A percentile compares a stretch with the other conserved stretches of the same genome.
Conservation (phyloP, 2,888 invertebrate genomes). For the Eristalis tenax region DNA sequence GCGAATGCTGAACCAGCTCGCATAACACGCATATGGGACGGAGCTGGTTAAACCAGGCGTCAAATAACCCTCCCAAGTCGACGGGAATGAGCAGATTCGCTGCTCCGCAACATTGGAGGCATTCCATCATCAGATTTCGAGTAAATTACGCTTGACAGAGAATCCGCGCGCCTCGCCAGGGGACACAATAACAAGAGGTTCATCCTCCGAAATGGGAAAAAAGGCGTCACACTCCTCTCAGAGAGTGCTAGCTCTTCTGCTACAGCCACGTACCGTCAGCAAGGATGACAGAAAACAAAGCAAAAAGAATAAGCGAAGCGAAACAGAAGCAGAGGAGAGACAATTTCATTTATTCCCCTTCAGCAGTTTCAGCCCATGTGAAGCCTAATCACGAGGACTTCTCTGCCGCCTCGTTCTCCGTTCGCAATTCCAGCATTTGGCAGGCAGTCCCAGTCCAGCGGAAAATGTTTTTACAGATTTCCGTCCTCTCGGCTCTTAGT, state of each 20-base stretch:
- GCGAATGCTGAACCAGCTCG: conserved; percentile 29
- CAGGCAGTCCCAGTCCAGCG: conserved; percentile 21
- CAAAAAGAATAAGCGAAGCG: background rate
- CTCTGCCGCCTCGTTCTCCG: background rate
- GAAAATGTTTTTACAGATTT: conserved; percentile 40
- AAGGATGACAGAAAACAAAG: conserved; percentile 4
- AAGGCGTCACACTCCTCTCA: background rate
- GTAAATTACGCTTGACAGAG: conserved; percentile 66
- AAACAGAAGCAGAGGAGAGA: conserved; percentile 38
- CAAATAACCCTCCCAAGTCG: conserved; percentile 36
- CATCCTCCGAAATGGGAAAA: conserved; percentile 38
- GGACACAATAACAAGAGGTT: conserved; percentile 57
- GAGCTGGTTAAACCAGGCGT: conserved; percentile 49
- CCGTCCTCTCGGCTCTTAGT: conserved; percentile 21
- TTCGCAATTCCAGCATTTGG: background rate
- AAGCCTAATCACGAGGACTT: conserved; percentile 54
- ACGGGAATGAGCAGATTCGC: conserved; percentile 3
- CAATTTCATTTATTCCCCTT: conserved; percentile 70
- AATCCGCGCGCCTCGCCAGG: conserved; percentile 46
- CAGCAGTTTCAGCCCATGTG: conserved; percentile 60
- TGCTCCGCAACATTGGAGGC: conserved; percentile 26
- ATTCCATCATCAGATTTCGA: conserved; percentile 64
- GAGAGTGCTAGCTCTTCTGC: no score
- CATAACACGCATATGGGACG: conserved; percentile 48
- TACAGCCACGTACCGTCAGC: conserved; percentile 2